Evolutionary conservation across 53 echinoderm and acorn worm species (phyloP), one percentile per base, ranked within the genome.

Genomic region (Paracentrotus lividus): DNA sequence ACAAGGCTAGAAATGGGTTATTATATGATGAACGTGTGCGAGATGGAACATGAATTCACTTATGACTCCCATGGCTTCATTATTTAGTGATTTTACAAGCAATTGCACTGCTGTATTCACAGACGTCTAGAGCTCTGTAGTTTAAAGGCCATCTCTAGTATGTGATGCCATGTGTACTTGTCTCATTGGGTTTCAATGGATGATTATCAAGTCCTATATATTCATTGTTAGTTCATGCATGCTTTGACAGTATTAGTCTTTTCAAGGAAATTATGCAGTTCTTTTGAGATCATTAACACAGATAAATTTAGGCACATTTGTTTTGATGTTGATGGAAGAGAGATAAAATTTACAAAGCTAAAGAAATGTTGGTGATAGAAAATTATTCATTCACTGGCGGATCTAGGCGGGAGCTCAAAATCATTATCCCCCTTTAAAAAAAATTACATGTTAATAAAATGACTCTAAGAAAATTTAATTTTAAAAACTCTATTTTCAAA

Each of bases 41-140:
- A 49, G 27, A 81, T 72, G 81, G 81, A 27, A 81, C 45, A 81
- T 81, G 47, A 81, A n/a, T 81, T 47, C 81, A 81, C 81, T 81
- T 47, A 49, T 8, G 47, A 47, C 81, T 81, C 44, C 47, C n/a
- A 1, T 8, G 44, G 26, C 7, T 77, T 77, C 43, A 45, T 81
- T n/a, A n/a, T 47, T 81, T 47, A 26, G 44, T 81, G 47, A 44
- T 49, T n/a, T 47, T 24, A 81, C 44, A 81, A 81, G n/a, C 81
- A 81, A 81, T 47, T 81, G 23, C 81, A 20, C 27, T n/a, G 81
- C 7, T 76, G n/a, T 81, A 45, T 81, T 81, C 26, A 14, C 27
- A 76, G 76, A 47, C 33, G 47, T 81, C 81, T 77, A 7, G 42
- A 24, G 42, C 1, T 42, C 77, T 77, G 77, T 43, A 42, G 43